phyloP scores from a whole-genome alignment of 2,888 invertebrate species.

The Antheraea assamensis region DNA sequence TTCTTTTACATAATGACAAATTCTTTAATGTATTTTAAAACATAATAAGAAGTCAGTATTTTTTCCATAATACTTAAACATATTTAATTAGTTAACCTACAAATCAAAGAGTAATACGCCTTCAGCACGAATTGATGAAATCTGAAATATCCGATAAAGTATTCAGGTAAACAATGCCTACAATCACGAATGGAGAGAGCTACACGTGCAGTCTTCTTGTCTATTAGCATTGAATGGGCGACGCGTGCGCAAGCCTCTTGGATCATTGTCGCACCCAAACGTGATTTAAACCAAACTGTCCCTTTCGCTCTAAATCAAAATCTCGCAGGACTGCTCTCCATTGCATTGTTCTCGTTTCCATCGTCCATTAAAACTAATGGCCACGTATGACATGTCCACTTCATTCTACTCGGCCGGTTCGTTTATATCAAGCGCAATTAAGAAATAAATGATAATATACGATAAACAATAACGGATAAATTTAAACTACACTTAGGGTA shows the following conservation, averaged over 20 bases:
- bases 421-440: constrained; percentile 60
- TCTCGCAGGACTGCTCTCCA: constrained; percentile 48
- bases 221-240: constrained; percentile 79
- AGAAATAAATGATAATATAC: constrained; percentile 47
- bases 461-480: constrained; percentile 16
- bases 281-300: constrained; percentile 56
- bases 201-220: constrained; percentile 71
- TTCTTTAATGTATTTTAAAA: not conserved
- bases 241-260: constrained; percentile 64
- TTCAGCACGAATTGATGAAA: constrained; percentile 35
- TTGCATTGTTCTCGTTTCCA: constrained; percentile 68
- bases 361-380: constrained; percentile 69
- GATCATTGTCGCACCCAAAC: constrained; percentile 65
- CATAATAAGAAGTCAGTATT: not conserved
- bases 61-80: not conserved
- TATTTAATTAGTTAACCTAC: not conserved
- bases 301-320: constrained; percentile 66
- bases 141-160: constrained; percentile 49
- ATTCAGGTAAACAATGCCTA: constrained; percentile 62
- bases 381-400: constrained; percentile 67
- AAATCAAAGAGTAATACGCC: not conserved
- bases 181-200: constrained; percentile 65
- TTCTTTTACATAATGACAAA: not conserved
- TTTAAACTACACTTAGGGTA: constrained; percentile 1
- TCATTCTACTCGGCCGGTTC: constrained; percentile 45